Evolutionary conservation across 2,888 invertebrate species (phyloP).

Genomic region (Luperina testacea): DNA sequence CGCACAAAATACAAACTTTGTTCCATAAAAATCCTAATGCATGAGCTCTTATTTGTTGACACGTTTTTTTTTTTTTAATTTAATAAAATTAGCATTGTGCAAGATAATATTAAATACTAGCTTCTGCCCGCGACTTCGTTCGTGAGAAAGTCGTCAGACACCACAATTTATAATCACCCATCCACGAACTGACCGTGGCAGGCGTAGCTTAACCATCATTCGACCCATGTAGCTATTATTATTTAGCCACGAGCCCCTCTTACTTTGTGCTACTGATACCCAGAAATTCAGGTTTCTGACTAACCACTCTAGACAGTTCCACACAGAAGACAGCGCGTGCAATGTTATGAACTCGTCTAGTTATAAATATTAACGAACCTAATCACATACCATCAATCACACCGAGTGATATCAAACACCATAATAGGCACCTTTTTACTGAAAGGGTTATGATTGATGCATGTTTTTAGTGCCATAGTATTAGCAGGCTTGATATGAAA

Average conservation of each 20-base stretch:
- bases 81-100: no score
- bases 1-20: no score
- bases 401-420: slow-evolving; percentile 45
- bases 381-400: slow-evolving; percentile 50
- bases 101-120: no score
- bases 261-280: background rate
- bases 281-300: background rate
- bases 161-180: background rate
- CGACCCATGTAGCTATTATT: background rate
- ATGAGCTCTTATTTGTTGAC: no score
- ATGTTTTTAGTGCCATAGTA: slow-evolving; percentile 37
- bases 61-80: no score
- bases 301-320: background rate
- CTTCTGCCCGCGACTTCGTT: no score
- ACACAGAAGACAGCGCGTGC: background rate
- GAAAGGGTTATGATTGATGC: slow-evolving; percentile 54
- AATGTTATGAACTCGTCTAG: background rate
- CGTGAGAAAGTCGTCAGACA: no score
- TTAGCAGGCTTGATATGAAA: slow-evolving; percentile 27
- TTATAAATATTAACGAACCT: slow-evolving; percentile 49
- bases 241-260: no score
- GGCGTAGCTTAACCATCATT: background rate
- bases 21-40: no score
- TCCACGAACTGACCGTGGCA: background rate
- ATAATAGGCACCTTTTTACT: slow-evolving; percentile 50